Conservation (phyloP, 2,113 vertebrate species). For the Taurulus bubalis region DNA sequence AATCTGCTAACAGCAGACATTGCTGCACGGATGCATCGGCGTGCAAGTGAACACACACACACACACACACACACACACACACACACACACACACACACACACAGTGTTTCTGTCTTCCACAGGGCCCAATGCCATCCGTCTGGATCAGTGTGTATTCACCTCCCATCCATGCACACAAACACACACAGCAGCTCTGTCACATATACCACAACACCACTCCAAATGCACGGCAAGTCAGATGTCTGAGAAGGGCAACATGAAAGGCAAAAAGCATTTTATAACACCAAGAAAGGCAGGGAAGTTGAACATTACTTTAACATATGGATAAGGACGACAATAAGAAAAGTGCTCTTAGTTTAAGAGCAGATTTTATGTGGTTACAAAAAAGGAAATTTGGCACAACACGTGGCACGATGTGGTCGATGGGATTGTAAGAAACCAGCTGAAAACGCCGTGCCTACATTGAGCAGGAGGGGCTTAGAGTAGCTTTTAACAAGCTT, state of each 20-base stretch:
- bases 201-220: conserved; percentile 30
- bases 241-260: conserved; percentile 28
- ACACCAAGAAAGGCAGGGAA: background rate
- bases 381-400: background rate
- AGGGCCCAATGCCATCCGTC: conserved; percentile 64
- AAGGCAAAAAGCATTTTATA: conserved; percentile 20
- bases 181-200: conserved; percentile 15
- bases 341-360: conserved; percentile 9
- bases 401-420: conserved; percentile 1
- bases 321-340: background rate
- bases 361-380: background rate
- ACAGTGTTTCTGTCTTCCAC: conserved; percentile 69
- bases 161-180: conserved; percentile 29
- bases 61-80: conserved; percentile 2
- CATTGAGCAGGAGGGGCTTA: conserved; percentile 37
- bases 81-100: background rate
- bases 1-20: conserved; percentile 79
- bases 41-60: conserved; percentile 20
- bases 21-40: conserved; percentile 49
- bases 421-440: conserved; percentile 37
- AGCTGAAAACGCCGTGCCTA: conserved; percentile 35
- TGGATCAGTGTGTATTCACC: conserved; percentile 60
- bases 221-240: conserved; percentile 23
- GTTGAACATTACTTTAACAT: conserved; percentile 2
- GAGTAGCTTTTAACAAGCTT: conserved; percentile 49